Evolutionary conservation across 2,797 vertebrate genomes (phyloP).

Genomic region (Ficedula albicollis): DNA sequence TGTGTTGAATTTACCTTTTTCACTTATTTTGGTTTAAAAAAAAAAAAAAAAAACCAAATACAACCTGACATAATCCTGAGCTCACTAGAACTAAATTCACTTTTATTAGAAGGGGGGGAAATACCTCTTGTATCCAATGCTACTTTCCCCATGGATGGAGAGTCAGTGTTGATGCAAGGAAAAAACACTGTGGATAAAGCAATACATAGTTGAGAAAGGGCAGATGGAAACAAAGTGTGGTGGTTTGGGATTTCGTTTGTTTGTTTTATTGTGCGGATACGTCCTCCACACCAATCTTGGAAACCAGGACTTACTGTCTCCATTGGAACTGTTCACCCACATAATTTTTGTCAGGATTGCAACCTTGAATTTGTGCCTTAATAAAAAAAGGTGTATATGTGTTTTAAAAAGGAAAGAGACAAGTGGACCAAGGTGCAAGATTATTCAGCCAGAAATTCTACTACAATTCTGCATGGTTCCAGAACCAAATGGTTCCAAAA

Average conservation of each 20-base stretch:
- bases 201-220: rapidly evolving
- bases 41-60: neutral
- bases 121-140: neutral
- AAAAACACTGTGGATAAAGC: neutral
- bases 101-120: rapidly evolving
- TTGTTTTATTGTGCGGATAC: neutral
- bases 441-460: neutral
- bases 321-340: neutral
- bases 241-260: neutral
- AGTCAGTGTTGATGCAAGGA: neutral
- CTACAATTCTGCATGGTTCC: neutral
- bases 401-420: neutral
- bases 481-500: neutral
- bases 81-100: neutral
- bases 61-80: neutral
- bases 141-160: neutral
- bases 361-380: neutral
- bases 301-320: neutral
- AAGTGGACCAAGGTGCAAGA: neutral
- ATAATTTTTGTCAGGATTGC: neutral
- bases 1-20: neutral
- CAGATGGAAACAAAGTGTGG: neutral
- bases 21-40: neutral
- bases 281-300: neutral
- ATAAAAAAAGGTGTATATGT: neutral